Base-by-base conservation (phyloP, 2,113 vertebrate genomes). In the Cyphomyrus discorhynchus region DNA sequence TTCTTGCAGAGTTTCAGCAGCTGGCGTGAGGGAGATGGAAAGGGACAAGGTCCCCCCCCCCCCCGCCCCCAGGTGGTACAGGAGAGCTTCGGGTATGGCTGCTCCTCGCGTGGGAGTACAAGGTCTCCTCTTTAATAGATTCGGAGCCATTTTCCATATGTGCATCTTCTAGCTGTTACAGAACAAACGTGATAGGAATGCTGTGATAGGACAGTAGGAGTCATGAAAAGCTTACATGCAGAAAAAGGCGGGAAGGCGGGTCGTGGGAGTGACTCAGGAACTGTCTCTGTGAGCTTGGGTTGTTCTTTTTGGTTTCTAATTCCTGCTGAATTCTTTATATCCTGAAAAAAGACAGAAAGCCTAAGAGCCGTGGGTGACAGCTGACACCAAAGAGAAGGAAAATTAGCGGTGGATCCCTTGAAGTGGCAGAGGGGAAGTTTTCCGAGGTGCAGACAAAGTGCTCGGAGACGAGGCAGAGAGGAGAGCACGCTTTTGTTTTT, bases 1-100 rank as follows among this genome's bases (percentile, higher is more conserved):
- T 89, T 82, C 66, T n/a, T 84, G 19, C 89, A 90, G 93, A 94
- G 94, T 95, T 95, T 95, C 88, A 90, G 92, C 92, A 94, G 92
- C 85, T 8, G 92, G 94, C 92, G 90, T 83, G 70, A 92, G 93
- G 91, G 91, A 92, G 88, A 53, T 53, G 74, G 84, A 91, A 92
- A 91, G 92, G 91, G 92, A 92, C 93, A 91, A 10, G 89, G 92
- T 93, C 93, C 91, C 27, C 87, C 77, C 53, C 27, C 50, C 15
- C 50, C 52, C 52, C 52, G 2, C 35, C 4, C 52, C 15, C 3
- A 17, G 46, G 53, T 45, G 39, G 10, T 31, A 49, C 46, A 91
- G 17, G 84, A 90, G 84, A 90, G 86, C 88, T 86, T 27, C 87
- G 24, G 84, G 70, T 58, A 91, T 89, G 92, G 52, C 56, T 66